A percentile compares a stretch with the other conserved stretches of the same genome.
Evolutionary conservation across 2,888 invertebrate genomes (phyloP).

Genomic region (Agriopis aurantiaria): DNA sequence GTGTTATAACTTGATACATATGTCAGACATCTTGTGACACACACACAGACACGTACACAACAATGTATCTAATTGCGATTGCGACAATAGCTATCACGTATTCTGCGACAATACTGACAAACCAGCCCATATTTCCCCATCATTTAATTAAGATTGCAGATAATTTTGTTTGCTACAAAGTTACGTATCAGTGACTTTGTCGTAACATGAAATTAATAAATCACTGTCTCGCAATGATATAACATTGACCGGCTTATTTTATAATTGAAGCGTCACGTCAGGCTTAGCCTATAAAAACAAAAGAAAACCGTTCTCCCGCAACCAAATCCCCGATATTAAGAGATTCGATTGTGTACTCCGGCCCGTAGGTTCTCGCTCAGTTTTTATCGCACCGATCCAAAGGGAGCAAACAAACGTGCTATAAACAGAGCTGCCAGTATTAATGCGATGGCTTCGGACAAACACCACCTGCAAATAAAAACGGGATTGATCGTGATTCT

Average conservation of each 20-base stretch:
- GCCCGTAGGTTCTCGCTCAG: slow-evolving; percentile 33
- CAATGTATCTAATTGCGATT: neutral
- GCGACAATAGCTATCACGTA: neutral
- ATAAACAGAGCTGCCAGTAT: slow-evolving; percentile 56
- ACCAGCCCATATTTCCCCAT: slow-evolving; percentile 21
- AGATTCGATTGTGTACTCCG: slow-evolving; percentile 51
- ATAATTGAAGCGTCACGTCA: slow-evolving; percentile 28
- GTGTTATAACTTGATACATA: slow-evolving; percentile 53
- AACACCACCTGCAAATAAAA: slow-evolving; percentile 61
- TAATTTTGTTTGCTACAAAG: too few species aligned
- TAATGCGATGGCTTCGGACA: slow-evolving; percentile 60
- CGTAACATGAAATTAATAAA: neutral
- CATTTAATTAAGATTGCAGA: slow-evolving; percentile 1
- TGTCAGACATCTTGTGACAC: slow-evolving; percentile 42
- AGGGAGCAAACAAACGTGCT: slow-evolving; percentile 60
- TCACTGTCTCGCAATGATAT: neutral
- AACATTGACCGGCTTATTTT: slow-evolving; percentile 16
- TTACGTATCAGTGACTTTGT: neutral
- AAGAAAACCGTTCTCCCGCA: slow-evolving; percentile 37
- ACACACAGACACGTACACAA: slow-evolving; percentile 48
- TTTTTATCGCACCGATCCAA: slow-evolving; percentile 51
- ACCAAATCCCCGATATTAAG: slow-evolving; percentile 50
- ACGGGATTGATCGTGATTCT: slow-evolving; percentile 47
- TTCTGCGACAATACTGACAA: slow-evolving; percentile 45
- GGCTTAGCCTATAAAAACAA: slow-evolving; percentile 28